A percentile compares a stretch with the other conserved stretches of the same genome.
Evolutionary conservation across 2,113 vertebrate species (phyloP).

Genomic region (Oplegnathus fasciatus): DNA sequence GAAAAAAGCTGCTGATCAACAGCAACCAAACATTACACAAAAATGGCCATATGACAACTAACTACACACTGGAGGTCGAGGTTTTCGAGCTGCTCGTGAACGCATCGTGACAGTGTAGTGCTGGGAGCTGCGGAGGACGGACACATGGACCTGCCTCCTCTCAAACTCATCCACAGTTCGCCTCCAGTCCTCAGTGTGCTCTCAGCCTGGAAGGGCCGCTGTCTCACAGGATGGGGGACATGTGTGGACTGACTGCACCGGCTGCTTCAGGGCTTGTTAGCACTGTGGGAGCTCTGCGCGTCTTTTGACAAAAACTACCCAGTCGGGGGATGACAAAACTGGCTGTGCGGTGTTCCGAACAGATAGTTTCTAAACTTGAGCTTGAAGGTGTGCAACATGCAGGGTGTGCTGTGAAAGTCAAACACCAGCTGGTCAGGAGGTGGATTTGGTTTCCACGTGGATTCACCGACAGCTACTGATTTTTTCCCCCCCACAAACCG

Average conservation of each 20-base stretch:
- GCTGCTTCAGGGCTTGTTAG: neutral
- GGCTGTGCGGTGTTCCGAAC: neutral
- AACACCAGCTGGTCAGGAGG: neutral
- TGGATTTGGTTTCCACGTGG: slow-evolving; percentile 3
- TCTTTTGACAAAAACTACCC: slow-evolving; percentile 9
- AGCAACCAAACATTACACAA: neutral
- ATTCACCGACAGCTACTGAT: neutral
- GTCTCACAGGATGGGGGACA: slow-evolving; percentile 51
- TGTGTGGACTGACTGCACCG: neutral
- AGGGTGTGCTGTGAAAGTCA: neutral
- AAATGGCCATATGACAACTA: neutral
- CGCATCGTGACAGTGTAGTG: neutral
- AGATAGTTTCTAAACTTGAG: neutral
- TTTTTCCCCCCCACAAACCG: neutral
- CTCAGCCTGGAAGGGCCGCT: neutral
- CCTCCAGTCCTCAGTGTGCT: neutral
- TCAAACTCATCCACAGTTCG: neutral
- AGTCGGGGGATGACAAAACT: neutral
- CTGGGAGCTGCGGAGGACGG: neutral
- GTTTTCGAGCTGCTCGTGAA: slow-evolving; percentile 37
- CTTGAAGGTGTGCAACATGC: neutral
- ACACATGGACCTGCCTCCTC: slow-evolving; percentile 38
- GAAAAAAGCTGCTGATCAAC: neutral
- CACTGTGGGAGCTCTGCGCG: neutral
- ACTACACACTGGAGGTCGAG: too few species aligned